Conservation (phyloP, 2,888 invertebrate genomes). For the Noctua comes region DNA sequence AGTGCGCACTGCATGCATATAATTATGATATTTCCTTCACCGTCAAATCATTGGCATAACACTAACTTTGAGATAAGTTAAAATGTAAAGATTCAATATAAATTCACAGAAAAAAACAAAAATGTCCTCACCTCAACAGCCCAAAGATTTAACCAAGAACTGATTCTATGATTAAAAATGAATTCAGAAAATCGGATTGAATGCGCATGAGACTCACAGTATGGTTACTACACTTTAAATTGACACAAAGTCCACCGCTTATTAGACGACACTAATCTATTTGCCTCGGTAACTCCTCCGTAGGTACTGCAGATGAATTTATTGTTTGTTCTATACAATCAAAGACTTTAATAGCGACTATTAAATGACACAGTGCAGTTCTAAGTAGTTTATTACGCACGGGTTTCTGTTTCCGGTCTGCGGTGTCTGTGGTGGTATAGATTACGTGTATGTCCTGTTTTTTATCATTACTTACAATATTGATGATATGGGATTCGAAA, state of each 20-base stretch:
- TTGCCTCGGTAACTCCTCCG: constrained; percentile 31
- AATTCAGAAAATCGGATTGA: constrained; percentile 2
- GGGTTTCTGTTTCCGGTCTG: constrained; percentile 45
- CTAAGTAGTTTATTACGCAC: constrained; percentile 55
- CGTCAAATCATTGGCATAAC: neutral
- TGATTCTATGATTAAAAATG: neutral
- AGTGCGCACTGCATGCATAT: neutral
- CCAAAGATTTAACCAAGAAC: constrained; percentile 9
- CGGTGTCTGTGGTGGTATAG: constrained; percentile 37
- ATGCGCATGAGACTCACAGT: constrained; percentile 1
- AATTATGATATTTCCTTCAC: neutral
- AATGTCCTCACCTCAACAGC: constrained; percentile 13
- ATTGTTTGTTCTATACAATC: constrained; percentile 33
- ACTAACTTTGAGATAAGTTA: neutral
- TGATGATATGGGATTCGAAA: constrained; percentile 17
- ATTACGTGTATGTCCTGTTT: constrained; percentile 39
- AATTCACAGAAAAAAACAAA: neutral
- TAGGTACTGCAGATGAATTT: constrained; percentile 41
- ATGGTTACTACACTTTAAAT: constrained; percentile 39
- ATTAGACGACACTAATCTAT: constrained; percentile 35
- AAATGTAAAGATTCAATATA: neutral
- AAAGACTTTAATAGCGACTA: constrained; percentile 24
- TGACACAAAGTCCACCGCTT: constrained; percentile 43
- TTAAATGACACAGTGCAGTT: constrained; percentile 56
- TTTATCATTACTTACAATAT: constrained; percentile 29